phyloP scores from a whole-genome alignment of 2,888 invertebrate species.

The Acanthosepion esculentum region DNA sequence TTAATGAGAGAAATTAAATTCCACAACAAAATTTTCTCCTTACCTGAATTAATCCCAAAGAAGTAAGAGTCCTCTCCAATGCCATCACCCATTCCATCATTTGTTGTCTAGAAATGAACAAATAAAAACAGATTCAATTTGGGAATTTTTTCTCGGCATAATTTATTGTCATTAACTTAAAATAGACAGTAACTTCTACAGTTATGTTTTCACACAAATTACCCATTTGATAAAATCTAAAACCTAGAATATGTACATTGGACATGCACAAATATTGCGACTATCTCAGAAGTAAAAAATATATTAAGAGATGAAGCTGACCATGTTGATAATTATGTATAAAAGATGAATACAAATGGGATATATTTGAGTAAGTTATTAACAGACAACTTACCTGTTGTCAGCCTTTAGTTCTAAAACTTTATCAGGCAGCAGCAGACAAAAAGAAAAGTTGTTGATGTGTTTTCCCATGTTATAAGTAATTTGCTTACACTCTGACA shows the following conservation, averaged over 20 bases:
- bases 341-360: too few species aligned
- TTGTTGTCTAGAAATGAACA: slow-evolving; percentile 38
- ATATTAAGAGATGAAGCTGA: too few species aligned
- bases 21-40: background rate
- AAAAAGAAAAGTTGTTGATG: slow-evolving; percentile 41
- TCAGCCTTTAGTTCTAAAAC: slow-evolving; percentile 44
- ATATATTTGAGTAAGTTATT: too few species aligned
- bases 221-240: background rate
- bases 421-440: slow-evolving; percentile 42
- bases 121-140: background rate
- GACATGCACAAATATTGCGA: background rate
- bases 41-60: slow-evolving; percentile 42
- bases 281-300: too few species aligned
- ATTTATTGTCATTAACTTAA: background rate
- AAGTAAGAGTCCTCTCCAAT: slow-evolving; percentile 44
- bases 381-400: slow-evolving; percentile 25
- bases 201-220: background rate
- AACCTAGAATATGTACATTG: background rate
- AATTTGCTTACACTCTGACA: slow-evolving; percentile 41
- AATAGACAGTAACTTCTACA: too few species aligned
- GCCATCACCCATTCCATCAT: slow-evolving; percentile 44
- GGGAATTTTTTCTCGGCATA: background rate
- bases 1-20: too few species aligned
- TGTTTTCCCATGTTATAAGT: slow-evolving; percentile 39
- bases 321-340: too few species aligned